These are phyloP conservation scores for Kuschelorhynchus macadamiae DNA, from an alignment of 2,888 invertebrate genomes.

Conservation along the genomic window DNA sequence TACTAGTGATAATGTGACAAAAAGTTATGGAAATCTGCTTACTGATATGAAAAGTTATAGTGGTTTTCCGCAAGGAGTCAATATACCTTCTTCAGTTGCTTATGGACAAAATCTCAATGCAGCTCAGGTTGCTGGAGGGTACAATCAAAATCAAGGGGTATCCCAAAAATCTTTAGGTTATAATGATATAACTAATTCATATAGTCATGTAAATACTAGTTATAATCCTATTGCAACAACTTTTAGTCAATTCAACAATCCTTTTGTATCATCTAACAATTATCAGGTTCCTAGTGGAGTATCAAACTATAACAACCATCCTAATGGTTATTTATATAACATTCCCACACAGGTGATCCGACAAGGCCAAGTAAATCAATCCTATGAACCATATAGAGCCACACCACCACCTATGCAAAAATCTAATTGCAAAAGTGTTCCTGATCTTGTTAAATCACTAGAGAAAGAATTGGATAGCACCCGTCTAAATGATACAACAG, in stretches of 20 bases:
- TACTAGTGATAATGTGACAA: conserved; percentile 8
- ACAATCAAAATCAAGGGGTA: background rate
- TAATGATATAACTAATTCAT: conserved; percentile 22
- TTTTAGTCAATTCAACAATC: conserved; percentile 26
- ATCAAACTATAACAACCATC: conserved; percentile 17
- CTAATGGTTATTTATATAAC: conserved; percentile 34
- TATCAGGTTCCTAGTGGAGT: conserved; percentile 21
- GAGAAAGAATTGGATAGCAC: conserved; percentile 75
- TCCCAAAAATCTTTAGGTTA: conserved; percentile 7
- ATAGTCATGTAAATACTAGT: conserved; percentile 34
- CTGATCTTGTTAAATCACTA: conserved; percentile 82
- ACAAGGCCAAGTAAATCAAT: conserved; percentile 16
- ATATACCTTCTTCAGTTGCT: background rate
- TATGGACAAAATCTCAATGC: conserved; percentile 13
- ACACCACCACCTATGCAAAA: conserved; percentile 14
- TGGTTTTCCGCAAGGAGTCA: background rate
- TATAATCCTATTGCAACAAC: conserved; percentile 18
- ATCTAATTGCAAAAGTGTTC: conserved; percentile 69
- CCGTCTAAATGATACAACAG: conserved; percentile 56
- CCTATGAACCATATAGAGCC: conserved; percentile 13
- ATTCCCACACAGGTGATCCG: conserved; percentile 15
- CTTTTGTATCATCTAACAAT: conserved; percentile 18
- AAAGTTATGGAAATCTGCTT: conserved; percentile 24
- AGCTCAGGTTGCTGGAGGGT: conserved; percentile 6
- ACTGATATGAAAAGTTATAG: background rate